These are phyloP conservation scores for Anniella stebbinsi DNA, from an alignment of 2,797 vertebrate species.

Conservation along the genomic window DNA sequence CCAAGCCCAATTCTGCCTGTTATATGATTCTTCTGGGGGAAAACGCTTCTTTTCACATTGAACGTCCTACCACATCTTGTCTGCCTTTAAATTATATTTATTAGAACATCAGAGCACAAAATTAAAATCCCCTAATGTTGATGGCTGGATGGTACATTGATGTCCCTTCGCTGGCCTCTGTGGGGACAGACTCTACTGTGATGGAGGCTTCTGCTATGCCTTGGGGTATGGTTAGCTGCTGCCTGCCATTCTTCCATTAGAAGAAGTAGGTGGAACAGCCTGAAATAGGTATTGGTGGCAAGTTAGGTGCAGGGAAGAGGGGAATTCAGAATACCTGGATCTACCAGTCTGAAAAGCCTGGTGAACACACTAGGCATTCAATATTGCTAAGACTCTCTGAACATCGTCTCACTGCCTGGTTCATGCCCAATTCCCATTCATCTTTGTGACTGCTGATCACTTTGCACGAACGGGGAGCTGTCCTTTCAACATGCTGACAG, in stretches of 20 bases:
- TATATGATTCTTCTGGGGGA: not conserved
- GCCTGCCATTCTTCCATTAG: not conserved
- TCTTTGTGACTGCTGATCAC: too few relatives aligned
- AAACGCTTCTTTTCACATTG: not conserved
- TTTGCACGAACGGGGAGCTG: too few relatives aligned
- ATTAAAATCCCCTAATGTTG: not conserved
- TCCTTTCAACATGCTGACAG: not conserved
- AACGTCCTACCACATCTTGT: not conserved
- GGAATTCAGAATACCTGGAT: too few relatives aligned
- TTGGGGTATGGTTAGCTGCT: too few relatives aligned
- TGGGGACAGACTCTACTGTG: too few relatives aligned
- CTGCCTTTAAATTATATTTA: not conserved
- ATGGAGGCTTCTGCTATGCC: not conserved
- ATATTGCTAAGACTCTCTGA: too few relatives aligned
- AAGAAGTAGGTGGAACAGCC: not conserved
- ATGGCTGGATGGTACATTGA: not conserved
- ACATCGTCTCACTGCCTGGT: too few relatives aligned
- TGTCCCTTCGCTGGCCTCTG: not conserved
- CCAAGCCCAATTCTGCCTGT: not conserved
- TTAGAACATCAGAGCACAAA: not conserved
- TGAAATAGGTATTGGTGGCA: not conserved
- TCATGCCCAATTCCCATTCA: too few relatives aligned
- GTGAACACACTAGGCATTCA: too few relatives aligned
- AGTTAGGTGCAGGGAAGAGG: not conserved
- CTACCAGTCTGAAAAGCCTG: too few relatives aligned